Percentiles rank a stretch among this genome's conserved stretches.
Evolutionary conservation across 2,888 invertebrate genomes (phyloP).

Genomic region (Drosophila nr. fundita): DNA sequence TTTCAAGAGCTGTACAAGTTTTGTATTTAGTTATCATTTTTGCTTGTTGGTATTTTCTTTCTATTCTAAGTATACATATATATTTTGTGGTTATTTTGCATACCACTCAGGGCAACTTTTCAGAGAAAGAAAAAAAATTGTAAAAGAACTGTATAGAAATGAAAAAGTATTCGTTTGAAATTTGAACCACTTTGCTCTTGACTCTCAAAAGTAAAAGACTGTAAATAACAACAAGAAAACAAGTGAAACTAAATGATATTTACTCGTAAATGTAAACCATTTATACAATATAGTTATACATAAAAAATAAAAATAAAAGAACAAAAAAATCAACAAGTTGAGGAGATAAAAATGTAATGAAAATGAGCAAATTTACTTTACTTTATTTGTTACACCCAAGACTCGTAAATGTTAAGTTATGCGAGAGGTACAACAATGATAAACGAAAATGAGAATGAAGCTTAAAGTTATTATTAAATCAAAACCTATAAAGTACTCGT

Average conservation of each 20-base stretch:
- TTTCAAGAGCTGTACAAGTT: slow-evolving; percentile 33
- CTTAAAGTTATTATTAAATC: slow-evolving; percentile 69
- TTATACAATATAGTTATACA: slow-evolving; percentile 50
- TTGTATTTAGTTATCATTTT: slow-evolving; percentile 13
- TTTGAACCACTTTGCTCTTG: slow-evolving; percentile 73
- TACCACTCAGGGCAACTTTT: slow-evolving; percentile 81
- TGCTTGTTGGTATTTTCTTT: slow-evolving; percentile 35
- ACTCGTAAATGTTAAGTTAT: slow-evolving; percentile 45
- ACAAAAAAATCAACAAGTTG: background rate
- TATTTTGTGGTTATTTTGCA: slow-evolving; percentile 52
- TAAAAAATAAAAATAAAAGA: background rate
- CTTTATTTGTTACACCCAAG: slow-evolving; percentile 52
- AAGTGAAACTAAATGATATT: slow-evolving; percentile 75
- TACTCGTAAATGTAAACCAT: slow-evolving; percentile 65
- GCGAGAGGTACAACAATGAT: slow-evolving; percentile 27
- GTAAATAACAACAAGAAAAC: slow-evolving; percentile 66
- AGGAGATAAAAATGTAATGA: slow-evolving; percentile 26
- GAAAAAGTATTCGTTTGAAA: slow-evolving; percentile 52
- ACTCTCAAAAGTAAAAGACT: slow-evolving; percentile 81
- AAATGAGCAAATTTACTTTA: slow-evolving; percentile 59
- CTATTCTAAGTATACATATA: slow-evolving; percentile 3
- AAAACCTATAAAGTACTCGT: slow-evolving; percentile 66
- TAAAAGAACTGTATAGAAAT: slow-evolving; percentile 49
- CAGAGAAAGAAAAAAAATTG: slow-evolving; percentile 45
- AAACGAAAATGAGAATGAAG: slow-evolving; percentile 38